Percentiles rank a stretch among this genome's conserved stretches.
These are phyloP conservation scores for Sciurus vulgaris DNA, from an alignment of 2,797 vertebrate species.

Conservation along the genomic window DNA sequence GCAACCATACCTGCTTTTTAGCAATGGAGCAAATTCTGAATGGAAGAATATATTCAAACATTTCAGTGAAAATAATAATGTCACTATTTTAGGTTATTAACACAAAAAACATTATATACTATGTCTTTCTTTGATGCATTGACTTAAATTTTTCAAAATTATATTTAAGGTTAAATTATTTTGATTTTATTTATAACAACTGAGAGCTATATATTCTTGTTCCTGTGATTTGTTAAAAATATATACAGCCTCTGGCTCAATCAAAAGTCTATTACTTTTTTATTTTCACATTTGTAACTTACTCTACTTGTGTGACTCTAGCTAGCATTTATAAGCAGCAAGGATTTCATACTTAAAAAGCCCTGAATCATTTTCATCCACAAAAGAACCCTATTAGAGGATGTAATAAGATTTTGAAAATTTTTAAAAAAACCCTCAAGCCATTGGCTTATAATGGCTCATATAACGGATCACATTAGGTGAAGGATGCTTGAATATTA, in stretches of 20 bases:
- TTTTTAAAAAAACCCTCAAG: background rate
- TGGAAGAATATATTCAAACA: conserved; percentile 35
- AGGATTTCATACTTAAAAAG: conserved; percentile 54
- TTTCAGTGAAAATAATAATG: conserved; percentile 54
- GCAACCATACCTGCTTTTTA: background rate
- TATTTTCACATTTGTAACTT: conserved; percentile 54
- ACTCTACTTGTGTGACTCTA: conserved; percentile 14
- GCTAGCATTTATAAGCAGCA: conserved; percentile 44
- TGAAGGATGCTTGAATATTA: background rate
- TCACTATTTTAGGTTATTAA: conserved; percentile 56
- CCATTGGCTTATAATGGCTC: conserved; percentile 43
- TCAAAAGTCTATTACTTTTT: conserved; percentile 50
- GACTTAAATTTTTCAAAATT: conserved; percentile 66
- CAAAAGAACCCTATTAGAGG: conserved; percentile 42
- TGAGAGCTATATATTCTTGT: conserved; percentile 46
- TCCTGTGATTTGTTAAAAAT: conserved; percentile 26
- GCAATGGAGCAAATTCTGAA: conserved; percentile 33
- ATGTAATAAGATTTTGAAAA: conserved; percentile 65
- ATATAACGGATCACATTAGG: conserved; percentile 3
- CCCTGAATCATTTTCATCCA: conserved; percentile 59
- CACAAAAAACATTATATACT: conserved; percentile 48
- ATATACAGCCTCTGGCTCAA: conserved; percentile 12
- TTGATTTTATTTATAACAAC: conserved; percentile 63
- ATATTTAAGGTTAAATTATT: conserved; percentile 50
- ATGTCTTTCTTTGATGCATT: conserved; percentile 52